Conservation (phyloP, 1,140 invertebrate species). For the Lordiphosa clarofinis region DNA sequence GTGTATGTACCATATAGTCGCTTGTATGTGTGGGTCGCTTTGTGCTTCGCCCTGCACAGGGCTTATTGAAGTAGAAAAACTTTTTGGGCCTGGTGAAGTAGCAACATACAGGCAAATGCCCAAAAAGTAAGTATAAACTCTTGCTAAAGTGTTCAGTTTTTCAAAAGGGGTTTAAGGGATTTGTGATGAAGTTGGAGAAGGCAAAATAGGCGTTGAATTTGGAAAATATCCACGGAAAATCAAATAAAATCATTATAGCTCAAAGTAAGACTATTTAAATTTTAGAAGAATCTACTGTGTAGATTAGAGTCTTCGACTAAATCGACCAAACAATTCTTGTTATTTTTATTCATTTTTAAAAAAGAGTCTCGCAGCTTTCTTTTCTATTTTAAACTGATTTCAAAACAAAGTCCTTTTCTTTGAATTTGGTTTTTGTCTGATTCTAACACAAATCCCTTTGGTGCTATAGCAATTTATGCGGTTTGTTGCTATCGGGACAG, state of each 20-base stretch:
- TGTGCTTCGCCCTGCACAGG: conserved; percentile 17
- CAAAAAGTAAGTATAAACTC: conserved; percentile 69
- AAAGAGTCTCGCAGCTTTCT: no score
- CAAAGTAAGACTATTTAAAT: no score
- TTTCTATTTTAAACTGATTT: no score
- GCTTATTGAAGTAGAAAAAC: conserved; percentile 68
- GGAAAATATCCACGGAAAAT: no score
- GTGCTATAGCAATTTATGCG: conserved; percentile 77
- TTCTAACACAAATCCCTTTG: conserved; percentile 74
- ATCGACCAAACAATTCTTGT: no score
- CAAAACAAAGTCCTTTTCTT: conserved; percentile 41
- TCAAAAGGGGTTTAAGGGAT: conserved; percentile 20
- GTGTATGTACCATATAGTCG: conserved; percentile 21
- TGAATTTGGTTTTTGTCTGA: conserved; percentile 61
- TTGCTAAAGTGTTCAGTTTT: conserved; percentile 22
- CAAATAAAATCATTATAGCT: no score
- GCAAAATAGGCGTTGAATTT: no score
- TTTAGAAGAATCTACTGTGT: no score
- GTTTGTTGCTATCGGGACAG: conserved; percentile 40
- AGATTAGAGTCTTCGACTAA: no score
- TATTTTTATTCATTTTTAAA: no score
- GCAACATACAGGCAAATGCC: conserved; percentile 47
- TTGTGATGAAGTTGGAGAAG: conserved; percentile 21
- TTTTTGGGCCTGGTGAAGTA: conserved; percentile 48
- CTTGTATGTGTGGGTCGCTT: conserved; percentile 26